Conservation (phyloP, 2,888 invertebrate genomes). For the Cenopis cana region DNA sequence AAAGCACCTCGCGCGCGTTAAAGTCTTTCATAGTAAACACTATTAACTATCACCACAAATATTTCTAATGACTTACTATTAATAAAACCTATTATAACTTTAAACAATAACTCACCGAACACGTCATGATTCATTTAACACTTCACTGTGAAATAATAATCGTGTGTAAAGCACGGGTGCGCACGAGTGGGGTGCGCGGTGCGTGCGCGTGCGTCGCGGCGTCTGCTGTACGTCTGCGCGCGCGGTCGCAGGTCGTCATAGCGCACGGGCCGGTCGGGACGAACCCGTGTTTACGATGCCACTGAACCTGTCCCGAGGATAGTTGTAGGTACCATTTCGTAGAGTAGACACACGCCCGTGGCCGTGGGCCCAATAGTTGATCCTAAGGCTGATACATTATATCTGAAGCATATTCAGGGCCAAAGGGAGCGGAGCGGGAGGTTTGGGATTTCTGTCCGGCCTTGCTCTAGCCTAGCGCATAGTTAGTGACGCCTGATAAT, state of each 20-base stretch:
- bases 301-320: constrained; percentile 31
- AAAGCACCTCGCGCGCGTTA: constrained; percentile 13
- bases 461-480: too few species aligned
- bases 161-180: constrained; percentile 45
- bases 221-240: constrained; percentile 69
- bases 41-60: constrained; percentile 9
- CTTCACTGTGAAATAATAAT: constrained; percentile 15
- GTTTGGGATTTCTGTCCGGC: too few species aligned
- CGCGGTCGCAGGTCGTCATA: constrained; percentile 53
- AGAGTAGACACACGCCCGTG: background rate
- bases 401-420: too few species aligned
- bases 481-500: too few species aligned
- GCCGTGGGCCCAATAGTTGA: too few species aligned
- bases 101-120: constrained; percentile 30
- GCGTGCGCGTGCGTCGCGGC: constrained; percentile 60
- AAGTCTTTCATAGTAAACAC: constrained; percentile 22
- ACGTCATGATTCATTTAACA: constrained; percentile 34
- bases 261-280: constrained; percentile 50
- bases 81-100: background rate
- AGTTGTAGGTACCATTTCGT: background rate
- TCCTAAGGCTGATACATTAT: too few species aligned
- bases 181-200: constrained; percentile 55
- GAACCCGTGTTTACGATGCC: constrained; percentile 53
- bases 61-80: background rate
- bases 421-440: too few species aligned